Evolutionary conservation across 2,797 vertebrate species (phyloP).

Genomic region (Vipera ursinii): DNA sequence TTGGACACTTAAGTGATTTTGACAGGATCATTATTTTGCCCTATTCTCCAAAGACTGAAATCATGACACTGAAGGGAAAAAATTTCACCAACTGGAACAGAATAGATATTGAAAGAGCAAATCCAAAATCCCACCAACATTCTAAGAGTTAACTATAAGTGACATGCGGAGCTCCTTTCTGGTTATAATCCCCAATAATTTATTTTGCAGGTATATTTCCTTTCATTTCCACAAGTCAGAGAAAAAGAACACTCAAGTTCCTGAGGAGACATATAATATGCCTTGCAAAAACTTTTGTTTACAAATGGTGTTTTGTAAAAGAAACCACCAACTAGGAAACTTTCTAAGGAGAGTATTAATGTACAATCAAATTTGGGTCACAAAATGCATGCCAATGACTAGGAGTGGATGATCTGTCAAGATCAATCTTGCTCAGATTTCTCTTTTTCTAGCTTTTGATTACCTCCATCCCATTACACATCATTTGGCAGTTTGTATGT

Average conservation of each 20-base stretch:
- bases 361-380: neutral
- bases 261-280: neutral
- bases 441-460: neutral
- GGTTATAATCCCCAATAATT: slow-evolving; percentile 21
- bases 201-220: slow-evolving; percentile 27
- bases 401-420: neutral
- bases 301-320: slow-evolving; percentile 19
- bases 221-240: slow-evolving; percentile 18
- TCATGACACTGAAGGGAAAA: slow-evolving; percentile 29
- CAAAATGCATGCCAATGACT: neutral
- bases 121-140: slow-evolving; percentile 31
- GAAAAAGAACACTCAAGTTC: slow-evolving; percentile 9
- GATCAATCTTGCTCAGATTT: neutral
- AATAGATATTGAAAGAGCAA: slow-evolving; percentile 40
- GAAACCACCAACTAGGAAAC: neutral
- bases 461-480: neutral
- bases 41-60: slow-evolving; percentile 26
- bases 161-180: slow-evolving; percentile 17
- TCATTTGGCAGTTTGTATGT: neutral
- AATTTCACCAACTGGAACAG: slow-evolving; percentile 43
- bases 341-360: neutral
- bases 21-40: slow-evolving; percentile 30
- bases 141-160: slow-evolving; percentile 19
- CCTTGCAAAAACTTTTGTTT: neutral
- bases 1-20: slow-evolving; percentile 38